Percentiles rank a stretch among this genome's conserved stretches.
These are phyloP conservation scores for Elegia similella DNA, from an alignment of 2,888 invertebrate species.

Conservation along the genomic window DNA sequence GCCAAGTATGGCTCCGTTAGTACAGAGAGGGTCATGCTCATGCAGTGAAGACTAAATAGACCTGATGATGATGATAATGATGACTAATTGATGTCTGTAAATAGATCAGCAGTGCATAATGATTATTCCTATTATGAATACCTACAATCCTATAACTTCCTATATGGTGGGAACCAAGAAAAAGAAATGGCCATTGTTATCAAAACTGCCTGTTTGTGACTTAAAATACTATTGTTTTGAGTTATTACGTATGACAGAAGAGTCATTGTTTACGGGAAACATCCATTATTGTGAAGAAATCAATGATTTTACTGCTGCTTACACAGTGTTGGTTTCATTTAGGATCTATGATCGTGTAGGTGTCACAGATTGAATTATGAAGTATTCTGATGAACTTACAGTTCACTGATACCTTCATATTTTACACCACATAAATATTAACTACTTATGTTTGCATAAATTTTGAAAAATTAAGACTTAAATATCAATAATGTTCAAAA, in stretches of 20 bases:
- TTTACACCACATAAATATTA: no score
- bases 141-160: neutral
- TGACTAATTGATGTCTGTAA: neutral
- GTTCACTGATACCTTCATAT: no score
- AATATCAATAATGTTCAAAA: no score
- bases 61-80: no score
- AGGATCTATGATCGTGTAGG: no score
- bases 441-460: no score
- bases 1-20: no score
- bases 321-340: neutral
- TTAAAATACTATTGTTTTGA: slow-evolving; percentile 4
- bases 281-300: slow-evolving; percentile 4
- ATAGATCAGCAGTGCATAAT: neutral
- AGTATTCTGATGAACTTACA: no score
- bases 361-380: no score
- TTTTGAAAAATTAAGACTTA: no score
- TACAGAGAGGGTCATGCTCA: no score
- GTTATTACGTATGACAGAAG: neutral
- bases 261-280: neutral
- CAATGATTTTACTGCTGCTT: neutral
- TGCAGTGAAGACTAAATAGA: no score
- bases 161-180: neutral
- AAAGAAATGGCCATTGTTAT: slow-evolving; percentile 7
- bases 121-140: neutral
- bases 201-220: slow-evolving; percentile 5